Base-by-base conservation (phyloP, 2,797 vertebrate genomes). In the Semotilus atromaculatus region DNA sequence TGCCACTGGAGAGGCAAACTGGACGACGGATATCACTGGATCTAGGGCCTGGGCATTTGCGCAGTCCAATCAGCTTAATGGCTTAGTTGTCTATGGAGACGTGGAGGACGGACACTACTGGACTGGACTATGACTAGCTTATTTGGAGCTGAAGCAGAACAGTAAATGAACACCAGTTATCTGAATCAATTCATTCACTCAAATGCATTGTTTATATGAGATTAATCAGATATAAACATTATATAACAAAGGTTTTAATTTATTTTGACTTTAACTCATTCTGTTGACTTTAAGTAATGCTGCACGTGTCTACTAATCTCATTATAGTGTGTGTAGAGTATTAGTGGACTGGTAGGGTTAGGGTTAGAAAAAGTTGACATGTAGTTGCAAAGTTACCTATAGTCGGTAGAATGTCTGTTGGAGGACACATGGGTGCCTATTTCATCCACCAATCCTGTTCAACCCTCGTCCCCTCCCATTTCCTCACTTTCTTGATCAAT, bases 61-160 rank as follows among this genome's bases (percentile, higher is more conserved):
- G 68, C 23, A 7, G 48, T 48, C 38, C 51, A 82, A 79, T 76
- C 58, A 82, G 80, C 86, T 85, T 86, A 84, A 71, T 83, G 73
- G 62, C 48, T 83, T 83, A 85, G 68, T 58, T 29, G 72, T 77
- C 82, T 55, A 71, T n/a, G 43, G 79, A 86, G 81, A 80, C 48
- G 9, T 3, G 45, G 76, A 82, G 66, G 73, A 45, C 4, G 8
- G 62, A 78, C 51, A 19, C 51, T 55, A 45, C 36, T 43, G 73
- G 64, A 76, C 45, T 23, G 71, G 71, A 83, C 74, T 67, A 53
- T 66, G 45, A 55, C 9, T 29, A 11, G 62, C 29, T 72, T 58
- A 60, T 82, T 73, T 73, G 53, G 68, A 58, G 74, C 31, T 58
- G 53, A 76, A n/a, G 51, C 48, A 45, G 7, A 75, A 75, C 29